Evolutionary conservation across 2,113 vertebrate species (phyloP), one percentile per base, ranked within the genome.

Genomic region (Triplophysa rosa): DNA sequence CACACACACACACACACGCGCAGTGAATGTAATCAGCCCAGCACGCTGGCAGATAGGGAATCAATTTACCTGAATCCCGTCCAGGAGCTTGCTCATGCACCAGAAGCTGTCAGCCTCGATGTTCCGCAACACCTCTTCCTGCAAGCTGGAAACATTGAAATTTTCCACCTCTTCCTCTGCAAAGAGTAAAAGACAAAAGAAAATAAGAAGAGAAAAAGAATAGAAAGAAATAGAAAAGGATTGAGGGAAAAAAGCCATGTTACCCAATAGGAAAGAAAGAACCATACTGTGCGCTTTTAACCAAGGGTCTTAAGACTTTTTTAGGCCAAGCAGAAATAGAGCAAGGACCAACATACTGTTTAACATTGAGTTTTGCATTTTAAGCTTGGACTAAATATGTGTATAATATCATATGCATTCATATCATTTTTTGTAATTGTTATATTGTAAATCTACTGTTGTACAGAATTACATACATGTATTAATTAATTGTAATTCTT

Each of bases 21-120:
- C 24, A 62, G 80, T 87, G 73, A 86, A 80, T 87, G 80, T 87
- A 89, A 90, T 88, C 47, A 72, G 81, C 59, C 83, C 58, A 52
- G 21, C 14, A 74, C 80, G 80, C 85, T 79, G 67, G 86, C 54
- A 88, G 80, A 75, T 67, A 65, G 91, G 85, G 90, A 91, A 92
- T 90, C 90, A 88, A 89, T 93, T 94, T 94, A 99, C 97, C 96
- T 98, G 97, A 91, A 98, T 98, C 79, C 97, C 97, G 74, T 98
- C 97, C 91, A 99, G 94, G 87, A 99, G 92, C 90, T 95, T 95
- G 94, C 96, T 98, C 96, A 97, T 94, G 94, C 98, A 98, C 97
- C 97, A 98, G 91, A 95, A 99, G 87, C 96, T 98, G 95, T 99
- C 97, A 74, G 97, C 97, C 93, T 97, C 97, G 42, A 98, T 96